Conservation (phyloP, 2,113 vertebrate genomes). For the Phainopepla nitens region DNA sequence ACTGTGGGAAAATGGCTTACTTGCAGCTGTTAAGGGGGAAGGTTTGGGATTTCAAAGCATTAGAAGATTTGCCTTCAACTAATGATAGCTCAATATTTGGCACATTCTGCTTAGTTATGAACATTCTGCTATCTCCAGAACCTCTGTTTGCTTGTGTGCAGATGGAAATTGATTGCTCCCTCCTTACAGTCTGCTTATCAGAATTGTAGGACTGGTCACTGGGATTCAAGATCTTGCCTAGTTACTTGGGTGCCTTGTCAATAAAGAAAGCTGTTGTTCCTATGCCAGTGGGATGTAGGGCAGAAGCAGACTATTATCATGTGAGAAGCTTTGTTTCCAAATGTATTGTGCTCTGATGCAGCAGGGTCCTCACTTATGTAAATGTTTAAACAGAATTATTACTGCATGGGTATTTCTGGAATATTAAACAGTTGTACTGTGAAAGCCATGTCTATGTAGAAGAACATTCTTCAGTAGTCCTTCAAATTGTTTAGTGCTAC, state of each 20-base stretch:
- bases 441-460: background rate
- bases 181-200: background rate
- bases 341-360: background rate
- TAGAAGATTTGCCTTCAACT: background rate
- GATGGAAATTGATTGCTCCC: background rate
- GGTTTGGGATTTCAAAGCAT: background rate
- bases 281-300: background rate
- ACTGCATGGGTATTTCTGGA: background rate
- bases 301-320: background rate
- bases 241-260: background rate
- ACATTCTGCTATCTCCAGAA: background rate
- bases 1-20: background rate
- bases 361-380: background rate
- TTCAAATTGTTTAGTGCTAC: background rate
- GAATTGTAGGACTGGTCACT: background rate
- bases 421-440: background rate
- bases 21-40: background rate
- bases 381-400: background rate
- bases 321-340: background rate
- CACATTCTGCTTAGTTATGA: background rate
- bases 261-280: background rate
- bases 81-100: background rate
- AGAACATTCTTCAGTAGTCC: background rate
- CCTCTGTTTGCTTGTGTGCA: background rate
- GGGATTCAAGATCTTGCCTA: background rate